These are phyloP conservation scores for Druceiella hillmani DNA, from an alignment of 2,888 invertebrate genomes.

Conservation along the genomic window DNA sequence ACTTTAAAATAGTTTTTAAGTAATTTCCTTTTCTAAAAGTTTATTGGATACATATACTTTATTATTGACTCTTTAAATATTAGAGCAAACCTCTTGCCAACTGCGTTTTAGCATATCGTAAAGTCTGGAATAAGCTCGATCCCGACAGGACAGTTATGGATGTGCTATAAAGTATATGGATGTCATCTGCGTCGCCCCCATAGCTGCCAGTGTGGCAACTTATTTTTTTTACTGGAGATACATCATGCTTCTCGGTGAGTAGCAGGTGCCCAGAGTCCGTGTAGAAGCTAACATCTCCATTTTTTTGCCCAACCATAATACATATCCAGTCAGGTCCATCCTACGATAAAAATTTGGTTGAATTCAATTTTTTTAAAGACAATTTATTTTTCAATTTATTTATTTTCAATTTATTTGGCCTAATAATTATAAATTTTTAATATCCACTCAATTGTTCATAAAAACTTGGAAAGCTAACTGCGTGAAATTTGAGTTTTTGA, in stretches of 20 bases:
- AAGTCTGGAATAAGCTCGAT: slow-evolving; percentile 70
- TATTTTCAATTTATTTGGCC: no score
- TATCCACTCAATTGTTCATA: no score
- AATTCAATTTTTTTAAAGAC: no score
- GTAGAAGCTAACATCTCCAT: slow-evolving; percentile 82
- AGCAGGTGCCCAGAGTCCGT: slow-evolving; percentile 82
- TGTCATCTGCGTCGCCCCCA: slow-evolving; percentile 57
- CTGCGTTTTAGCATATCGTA: slow-evolving; percentile 73
- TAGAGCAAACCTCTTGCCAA: slow-evolving; percentile 64
- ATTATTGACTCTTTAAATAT: no score
- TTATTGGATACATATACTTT: no score
- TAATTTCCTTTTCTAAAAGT: no score
- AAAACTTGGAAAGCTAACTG: no score
- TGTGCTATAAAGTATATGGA: slow-evolving; percentile 67
- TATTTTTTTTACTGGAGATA: slow-evolving; percentile 69
- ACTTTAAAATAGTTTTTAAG: no score
- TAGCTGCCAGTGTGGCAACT: slow-evolving; percentile 66
- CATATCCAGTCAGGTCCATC: slow-evolving; percentile 91
- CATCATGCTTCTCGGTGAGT: slow-evolving; percentile 78
- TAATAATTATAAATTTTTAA: no score
- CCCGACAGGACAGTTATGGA: slow-evolving; percentile 72
- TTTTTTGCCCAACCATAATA: slow-evolving; percentile 77
- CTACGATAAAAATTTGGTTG: slow-evolving; percentile 30
- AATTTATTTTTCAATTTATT: no score
- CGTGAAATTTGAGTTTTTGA: not conserved